Base-by-base conservation (phyloP, 2,113 vertebrate species). In the Gobio gobio region DNA sequence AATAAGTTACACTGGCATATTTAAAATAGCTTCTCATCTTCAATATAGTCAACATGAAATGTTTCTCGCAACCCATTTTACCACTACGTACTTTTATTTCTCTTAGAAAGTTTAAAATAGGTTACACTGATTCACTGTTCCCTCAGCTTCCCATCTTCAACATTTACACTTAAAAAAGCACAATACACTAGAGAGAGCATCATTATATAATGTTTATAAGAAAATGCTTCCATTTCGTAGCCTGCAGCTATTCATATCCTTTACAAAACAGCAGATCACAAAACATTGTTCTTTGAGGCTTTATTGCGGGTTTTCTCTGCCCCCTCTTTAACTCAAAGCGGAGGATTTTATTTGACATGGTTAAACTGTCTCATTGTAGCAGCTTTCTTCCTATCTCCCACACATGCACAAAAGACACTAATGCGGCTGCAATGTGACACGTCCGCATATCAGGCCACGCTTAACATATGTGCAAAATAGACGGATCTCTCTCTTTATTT, bases 401-500 rank as follows among this genome's bases (percentile, higher is more conserved):
- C 68, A 78, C 83, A 78, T n/a, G 22, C 63, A 61, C 63, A 78
- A 66, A 78, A 63, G 54, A 40, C 54, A 63, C 56, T 75, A 75
- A 80, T 68, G 51, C 59, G 13, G 49, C 58, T 47, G 49, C 26
- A 80, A 26, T 70, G 14, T 77, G 36, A 59, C 72, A 82, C 29
- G 51, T 82, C 29, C 72, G 3, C 14, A 1, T 72, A 59, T 73
- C 82, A 66, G 36, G 24, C 40, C 5, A 12, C 8, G 22, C 33
- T 85, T 78, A 76, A 45, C 78, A 70, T 77, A 70, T 87, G 63
- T 45, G 63, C 73, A 87, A 77, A 84, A 72, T 29, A 83, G 45
- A 85, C 3, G 70, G 73, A 92, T 82, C 78, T 75, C n/a, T 86
- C 78, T 64, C 73, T 82, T 47, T 68, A 16, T 56, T 36, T 78